phyloP scores from a whole-genome alignment of 2,113 vertebrate species.

The Suncus etruscus region DNA sequence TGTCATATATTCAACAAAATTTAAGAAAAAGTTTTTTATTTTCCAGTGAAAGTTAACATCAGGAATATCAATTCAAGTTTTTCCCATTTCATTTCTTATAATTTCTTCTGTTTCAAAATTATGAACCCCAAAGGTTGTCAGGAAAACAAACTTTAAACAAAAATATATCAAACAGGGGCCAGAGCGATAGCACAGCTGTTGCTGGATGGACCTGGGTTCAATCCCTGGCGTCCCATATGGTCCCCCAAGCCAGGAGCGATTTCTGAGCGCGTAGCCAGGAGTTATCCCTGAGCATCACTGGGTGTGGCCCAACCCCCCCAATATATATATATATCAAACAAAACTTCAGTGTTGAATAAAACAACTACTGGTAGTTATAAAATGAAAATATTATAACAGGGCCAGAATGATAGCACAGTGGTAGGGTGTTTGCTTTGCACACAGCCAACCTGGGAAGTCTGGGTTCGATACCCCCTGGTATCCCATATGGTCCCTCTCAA shows the following conservation, averaged over 20 bases:
- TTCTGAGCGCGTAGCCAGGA: no score
- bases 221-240: no score
- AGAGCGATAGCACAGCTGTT: no score
- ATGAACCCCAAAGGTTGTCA: constrained; percentile 11
- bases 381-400: neutral
- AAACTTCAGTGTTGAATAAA: constrained; percentile 36
- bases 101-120: constrained; percentile 47
- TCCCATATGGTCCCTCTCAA: no score
- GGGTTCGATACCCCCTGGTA: no score
- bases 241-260: no score
- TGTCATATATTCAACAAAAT: neutral
- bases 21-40: constrained; percentile 3
- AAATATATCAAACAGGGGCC: neutral
- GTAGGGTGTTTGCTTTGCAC: no score
- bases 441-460: no score
- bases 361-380: neutral
- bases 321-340: constrained; percentile 30
- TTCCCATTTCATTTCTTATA: constrained; percentile 8
- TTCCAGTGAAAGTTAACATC: constrained; percentile 15
- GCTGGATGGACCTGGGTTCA: no score
- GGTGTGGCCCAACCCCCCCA: no score
- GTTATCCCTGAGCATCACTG: no score
- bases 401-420: no score
- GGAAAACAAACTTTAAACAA: constrained; percentile 48
- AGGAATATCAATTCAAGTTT: neutral